Base-by-base conservation (phyloP, 2,113 vertebrate genomes). In the Lophochroa leadbeateri region DNA sequence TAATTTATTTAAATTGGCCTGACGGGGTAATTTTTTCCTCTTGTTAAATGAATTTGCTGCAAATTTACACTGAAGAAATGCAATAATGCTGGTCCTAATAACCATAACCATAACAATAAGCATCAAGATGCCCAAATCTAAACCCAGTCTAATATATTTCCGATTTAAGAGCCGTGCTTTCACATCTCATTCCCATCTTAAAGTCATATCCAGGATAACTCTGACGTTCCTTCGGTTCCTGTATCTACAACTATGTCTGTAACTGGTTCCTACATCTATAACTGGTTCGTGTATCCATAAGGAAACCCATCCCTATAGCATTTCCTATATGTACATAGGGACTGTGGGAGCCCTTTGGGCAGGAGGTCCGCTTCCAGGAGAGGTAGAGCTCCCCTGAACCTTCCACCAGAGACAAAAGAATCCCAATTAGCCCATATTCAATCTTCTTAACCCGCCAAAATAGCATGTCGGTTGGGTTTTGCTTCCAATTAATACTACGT, bases 1-100 rank as follows among this genome's bases (percentile, higher is more conserved):
- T 47, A 69, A 92, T 90, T 92, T 90, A 85, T 88, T 92, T 82
- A 47, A 94, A 92, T 85, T 58, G 86, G 64, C 41, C 86, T 77
- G 86, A 39, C 33, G 85, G 81, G 61, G 35, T 67, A 67, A 11
- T 19, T 68, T 78, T 50, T 50, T 10, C 2, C 68, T 25, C 64
- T 85, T 58, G 63, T 85, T 72, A 72, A 91, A 91, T 72, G 58
- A 91, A 88, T 91, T 93, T 37, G 58, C 24, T 41, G 91, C 28
- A 27, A 81, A 67, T 91, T 93, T 50, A 57, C 41, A 6, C 43
- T 0, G 50, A 31, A 47, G 41, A 46, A 72, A 39, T 4, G 24
- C 83, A 41, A 41, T 69, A 49, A 69, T 9, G 37, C 31, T 4
- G 33, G 1, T 71, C 72, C 72, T 28, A 43, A 80, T 58, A 65